Base-by-base conservation (phyloP, 2,113 vertebrate species). In the Caracal caracal region DNA sequence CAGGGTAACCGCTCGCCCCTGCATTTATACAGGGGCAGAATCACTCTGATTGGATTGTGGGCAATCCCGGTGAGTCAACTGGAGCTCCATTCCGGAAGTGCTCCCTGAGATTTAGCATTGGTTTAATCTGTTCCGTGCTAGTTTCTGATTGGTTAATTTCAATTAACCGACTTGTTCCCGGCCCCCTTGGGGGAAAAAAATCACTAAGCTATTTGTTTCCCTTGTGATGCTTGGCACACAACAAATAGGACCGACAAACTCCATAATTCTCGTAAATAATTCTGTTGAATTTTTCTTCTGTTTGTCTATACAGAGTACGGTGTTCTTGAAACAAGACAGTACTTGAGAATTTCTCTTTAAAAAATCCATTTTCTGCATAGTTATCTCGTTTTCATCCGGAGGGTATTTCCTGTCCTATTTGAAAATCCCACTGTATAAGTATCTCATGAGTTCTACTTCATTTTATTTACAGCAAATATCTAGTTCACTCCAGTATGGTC, bases 1-100 rank as follows among this genome's bases (percentile, higher is more conserved):
- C 0, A 0, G 0, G 0, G 0, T 0, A 0, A 0, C 0, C 0
- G 0, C 2, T 0, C 16, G 5, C 8, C 10, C 33, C 35, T 35
- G 3, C 90, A 65, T 85, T 96, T 97, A 96, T 96, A 87, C 3
- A 33, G 13, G 12, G 51, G 30, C 7, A 7, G 83, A 35, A 1
- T 13, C 22, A 3, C 56, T 79, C 90, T 83, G 95, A 97, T 97
- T 97, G 96, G 96, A 12, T 76, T 40, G 28, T n/a, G 26, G 5
- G 73, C 10, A 47, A n/a, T n/a, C 10, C 49, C 49, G 0, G 20
- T 75, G 11, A 17, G 26, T 40, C 35, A 4, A 9, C 4, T 0
- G 22, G 3, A 1, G 30, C 5, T 10, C 5, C 24, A 20, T 65
- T 56, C 81, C 87, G 93, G 95, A 94, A 79, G 37, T 93, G 83